Percentiles rank a stretch among this genome's conserved stretches.
Evolutionary conservation across 2,797 vertebrate genomes (phyloP).

Genomic region (Loris lydekkerianus): DNA sequence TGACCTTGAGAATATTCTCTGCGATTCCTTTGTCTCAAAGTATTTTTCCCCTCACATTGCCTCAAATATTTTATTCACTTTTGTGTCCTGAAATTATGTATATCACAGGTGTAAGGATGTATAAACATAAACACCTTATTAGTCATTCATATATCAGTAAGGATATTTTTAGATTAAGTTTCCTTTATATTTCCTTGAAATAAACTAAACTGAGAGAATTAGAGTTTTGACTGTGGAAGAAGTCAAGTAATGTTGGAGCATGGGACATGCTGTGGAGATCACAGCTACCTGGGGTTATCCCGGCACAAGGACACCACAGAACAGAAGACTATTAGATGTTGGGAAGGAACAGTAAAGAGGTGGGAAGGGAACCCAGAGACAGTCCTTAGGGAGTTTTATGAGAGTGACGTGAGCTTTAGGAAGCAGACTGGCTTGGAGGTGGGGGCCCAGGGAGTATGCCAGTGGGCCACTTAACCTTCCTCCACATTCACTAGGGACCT

Average conservation of each 20-base stretch:
- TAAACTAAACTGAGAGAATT: neutral
- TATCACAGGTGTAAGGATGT: neutral
- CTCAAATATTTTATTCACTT: neutral
- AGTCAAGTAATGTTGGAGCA: neutral
- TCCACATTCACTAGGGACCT: neutral
- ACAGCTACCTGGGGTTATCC: neutral
- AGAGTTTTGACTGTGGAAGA: neutral
- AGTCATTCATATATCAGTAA: neutral
- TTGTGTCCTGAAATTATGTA: neutral
- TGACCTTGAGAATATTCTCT: no score
- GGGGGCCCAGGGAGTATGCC: no score
- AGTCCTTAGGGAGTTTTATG: neutral
- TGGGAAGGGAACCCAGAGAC: neutral
- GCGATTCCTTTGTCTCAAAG: neutral
- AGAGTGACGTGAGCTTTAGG: neutral
- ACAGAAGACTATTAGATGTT: fast-evolving
- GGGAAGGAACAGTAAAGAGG: neutral
- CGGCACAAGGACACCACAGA: neutral
- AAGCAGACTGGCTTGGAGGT: neutral
- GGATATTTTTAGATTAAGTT: neutral
- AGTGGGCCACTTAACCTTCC: neutral
- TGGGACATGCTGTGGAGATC: neutral
- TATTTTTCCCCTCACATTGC: neutral
- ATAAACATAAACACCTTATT: neutral
- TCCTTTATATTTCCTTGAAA: neutral